A percentile compares a stretch with the other conserved stretches of the same genome.
Evolutionary conservation across 2,888 invertebrate genomes (phyloP).

Genomic region (Xanthorhoe spadicearia): DNA sequence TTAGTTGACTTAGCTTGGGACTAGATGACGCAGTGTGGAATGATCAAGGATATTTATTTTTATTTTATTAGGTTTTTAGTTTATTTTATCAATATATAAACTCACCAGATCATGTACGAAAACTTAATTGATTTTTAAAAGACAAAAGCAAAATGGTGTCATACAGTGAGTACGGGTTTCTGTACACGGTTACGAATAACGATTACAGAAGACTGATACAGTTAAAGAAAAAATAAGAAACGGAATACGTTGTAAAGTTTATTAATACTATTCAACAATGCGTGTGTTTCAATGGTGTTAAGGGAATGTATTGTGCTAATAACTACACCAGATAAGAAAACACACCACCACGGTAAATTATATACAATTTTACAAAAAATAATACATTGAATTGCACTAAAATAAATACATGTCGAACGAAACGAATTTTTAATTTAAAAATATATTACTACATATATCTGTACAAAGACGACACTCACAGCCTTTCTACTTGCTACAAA

Average conservation of each 20-base stretch:
- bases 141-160: too few relatives aligned
- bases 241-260: conserved; percentile 33
- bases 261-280: conserved; percentile 41
- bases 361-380: conserved; percentile 29
- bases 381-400: conserved; percentile 17
- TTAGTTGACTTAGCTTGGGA: too few relatives aligned
- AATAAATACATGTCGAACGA: conserved; percentile 18
- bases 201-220: too few relatives aligned
- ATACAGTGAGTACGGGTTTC: too few relatives aligned
- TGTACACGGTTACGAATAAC: too few relatives aligned
- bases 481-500: conserved; percentile 6
- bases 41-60: too few relatives aligned
- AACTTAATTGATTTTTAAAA: too few relatives aligned
- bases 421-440: conserved; percentile 20
- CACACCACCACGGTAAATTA: conserved; percentile 15
- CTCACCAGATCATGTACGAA: too few relatives aligned
- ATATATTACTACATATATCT: conserved; percentile 25
- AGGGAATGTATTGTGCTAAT: conserved; percentile 40
- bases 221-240: conserved; percentile 20
- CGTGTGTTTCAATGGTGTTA: conserved; percentile 28
- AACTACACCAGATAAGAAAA: conserved; percentile 17
- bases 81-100: too few relatives aligned
- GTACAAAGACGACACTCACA: conserved; percentile 31
- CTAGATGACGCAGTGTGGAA: too few relatives aligned
- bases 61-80: too few relatives aligned